Percentiles rank a stretch among this genome's conserved stretches.
phyloP scores from a whole-genome alignment of 2,797 vertebrate genomes.

The Onychomys torridus region DNA sequence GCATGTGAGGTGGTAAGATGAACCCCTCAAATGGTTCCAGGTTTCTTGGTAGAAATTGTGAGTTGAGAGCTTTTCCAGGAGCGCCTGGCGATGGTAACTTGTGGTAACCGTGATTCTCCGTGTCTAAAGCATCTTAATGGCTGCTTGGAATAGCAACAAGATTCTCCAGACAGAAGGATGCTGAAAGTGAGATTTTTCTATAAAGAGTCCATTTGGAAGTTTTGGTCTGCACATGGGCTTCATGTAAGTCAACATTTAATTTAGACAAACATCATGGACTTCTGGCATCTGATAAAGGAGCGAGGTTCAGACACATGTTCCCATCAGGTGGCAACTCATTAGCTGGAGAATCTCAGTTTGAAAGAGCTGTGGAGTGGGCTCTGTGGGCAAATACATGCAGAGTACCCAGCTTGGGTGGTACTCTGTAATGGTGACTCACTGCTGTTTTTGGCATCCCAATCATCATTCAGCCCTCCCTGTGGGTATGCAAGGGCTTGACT shows the following conservation, averaged over 20 bases:
- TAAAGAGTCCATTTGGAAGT: slow-evolving; percentile 57
- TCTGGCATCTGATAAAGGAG: neutral
- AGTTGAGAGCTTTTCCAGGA: neutral
- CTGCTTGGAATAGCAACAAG: slow-evolving; percentile 47
- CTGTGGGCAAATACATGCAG: neutral
- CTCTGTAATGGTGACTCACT: neutral
- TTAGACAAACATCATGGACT: slow-evolving; percentile 19
- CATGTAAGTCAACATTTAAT: slow-evolving; percentile 34
- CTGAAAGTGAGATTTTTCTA: slow-evolving; percentile 52
- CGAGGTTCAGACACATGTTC: neutral
- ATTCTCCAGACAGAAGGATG: slow-evolving; percentile 40
- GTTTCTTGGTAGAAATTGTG: slow-evolving; percentile 5
- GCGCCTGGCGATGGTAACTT: neutral
- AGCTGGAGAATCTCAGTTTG: neutral
- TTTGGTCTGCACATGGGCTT: neutral
- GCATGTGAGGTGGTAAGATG: neutral
- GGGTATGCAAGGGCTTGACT: neutral
- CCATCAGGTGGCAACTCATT: neutral
- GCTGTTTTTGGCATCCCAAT: neutral
- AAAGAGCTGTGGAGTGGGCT: neutral
- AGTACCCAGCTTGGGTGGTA: neutral
- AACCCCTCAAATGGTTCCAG: neutral
- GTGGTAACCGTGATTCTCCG: neutral
- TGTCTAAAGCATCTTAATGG: neutral
- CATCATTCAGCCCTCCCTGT: neutral